These are phyloP conservation scores for Dicrostonyx torquatus DNA, from an alignment of 2,797 vertebrate species.

Conservation along the genomic window DNA sequence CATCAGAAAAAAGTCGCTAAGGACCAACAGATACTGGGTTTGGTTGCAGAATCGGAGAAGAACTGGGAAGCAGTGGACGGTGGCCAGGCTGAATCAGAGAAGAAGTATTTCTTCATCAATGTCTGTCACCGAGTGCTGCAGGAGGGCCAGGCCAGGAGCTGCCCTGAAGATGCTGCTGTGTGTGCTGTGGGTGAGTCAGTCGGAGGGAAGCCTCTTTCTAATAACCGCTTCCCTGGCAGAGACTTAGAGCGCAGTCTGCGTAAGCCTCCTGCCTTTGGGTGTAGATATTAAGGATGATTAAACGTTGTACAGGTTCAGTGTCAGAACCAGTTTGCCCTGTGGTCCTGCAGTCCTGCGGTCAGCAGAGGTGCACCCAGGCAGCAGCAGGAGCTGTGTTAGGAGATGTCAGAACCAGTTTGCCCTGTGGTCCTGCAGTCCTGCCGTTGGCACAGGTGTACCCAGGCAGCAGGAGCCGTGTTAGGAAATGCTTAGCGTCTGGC, in stretches of 20 bases:
- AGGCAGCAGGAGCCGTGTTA: neutral
- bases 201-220: rapidly evolving
- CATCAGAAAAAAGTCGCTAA: neutral
- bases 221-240: rapidly evolving
- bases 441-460: neutral
- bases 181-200: slow-evolving; percentile 92
- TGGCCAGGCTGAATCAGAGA: slow-evolving; percentile 81
- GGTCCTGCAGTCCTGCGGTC: neutral
- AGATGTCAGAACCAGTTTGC: neutral
- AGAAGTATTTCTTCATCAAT: slow-evolving; percentile 92
- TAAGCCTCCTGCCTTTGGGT: neutral
- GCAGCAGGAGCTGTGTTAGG: neutral
- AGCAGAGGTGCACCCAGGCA: rapidly evolving
- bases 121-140: slow-evolving; percentile 93
- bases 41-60: slow-evolving; percentile 86
- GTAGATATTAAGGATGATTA: neutral
- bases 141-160: slow-evolving; percentile 85
- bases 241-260: no score
- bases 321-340: neutral
- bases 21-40: slow-evolving; percentile 39
- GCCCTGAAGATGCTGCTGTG: slow-evolving; percentile 89
- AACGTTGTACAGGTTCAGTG: no score
- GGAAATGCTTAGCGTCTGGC: neutral
- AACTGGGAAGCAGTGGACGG: slow-evolving; percentile 95
- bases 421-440: no score